Evolutionary conservation across 2,797 vertebrate genomes (phyloP).

Genomic region (Natrix natrix): DNA sequence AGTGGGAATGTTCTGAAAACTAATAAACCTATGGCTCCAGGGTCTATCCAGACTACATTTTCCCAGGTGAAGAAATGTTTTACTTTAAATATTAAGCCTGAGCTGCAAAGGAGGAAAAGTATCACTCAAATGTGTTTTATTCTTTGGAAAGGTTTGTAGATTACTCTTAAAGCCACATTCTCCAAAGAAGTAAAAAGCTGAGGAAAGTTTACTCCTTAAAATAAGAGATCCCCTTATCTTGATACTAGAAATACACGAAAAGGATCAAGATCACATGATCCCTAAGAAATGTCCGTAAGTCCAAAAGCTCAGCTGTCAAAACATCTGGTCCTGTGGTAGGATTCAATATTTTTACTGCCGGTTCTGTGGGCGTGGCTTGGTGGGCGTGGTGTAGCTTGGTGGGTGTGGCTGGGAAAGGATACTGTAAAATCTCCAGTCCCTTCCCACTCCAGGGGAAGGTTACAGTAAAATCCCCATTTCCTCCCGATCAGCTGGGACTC

Average conservation of each 20-base stretch:
- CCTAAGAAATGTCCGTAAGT: not conserved
- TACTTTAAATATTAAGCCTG: slow-evolving; percentile 1
- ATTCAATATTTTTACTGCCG: too few species aligned
- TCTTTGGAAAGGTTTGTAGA: not conserved
- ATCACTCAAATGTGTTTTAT: not conserved
- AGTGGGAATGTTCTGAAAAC: slow-evolving; percentile 24
- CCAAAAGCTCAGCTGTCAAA: not conserved
- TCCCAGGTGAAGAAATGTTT: slow-evolving; percentile 3
- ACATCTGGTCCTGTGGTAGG: not conserved
- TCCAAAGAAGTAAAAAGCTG: not conserved
- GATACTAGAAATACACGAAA: not conserved
- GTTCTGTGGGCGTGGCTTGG: too few species aligned
- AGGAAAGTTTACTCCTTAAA: not conserved
- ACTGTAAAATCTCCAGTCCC: too few species aligned
- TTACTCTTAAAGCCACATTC: not conserved
- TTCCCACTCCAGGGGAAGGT: too few species aligned
- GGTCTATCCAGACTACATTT: not conserved
- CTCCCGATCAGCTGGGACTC: too few species aligned
- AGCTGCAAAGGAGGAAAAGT: not conserved
- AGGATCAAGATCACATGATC: not conserved
- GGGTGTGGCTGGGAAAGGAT: too few species aligned
- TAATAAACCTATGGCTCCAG: slow-evolving; percentile 4
- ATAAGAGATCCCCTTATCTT: not conserved
- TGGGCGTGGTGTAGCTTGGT: too few species aligned
- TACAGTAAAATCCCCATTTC: too few species aligned